Evolutionary conservation across 2,797 vertebrate genomes (phyloP), one percentile per base, ranked within the genome.

Genomic region (Muscicapa striata): DNA sequence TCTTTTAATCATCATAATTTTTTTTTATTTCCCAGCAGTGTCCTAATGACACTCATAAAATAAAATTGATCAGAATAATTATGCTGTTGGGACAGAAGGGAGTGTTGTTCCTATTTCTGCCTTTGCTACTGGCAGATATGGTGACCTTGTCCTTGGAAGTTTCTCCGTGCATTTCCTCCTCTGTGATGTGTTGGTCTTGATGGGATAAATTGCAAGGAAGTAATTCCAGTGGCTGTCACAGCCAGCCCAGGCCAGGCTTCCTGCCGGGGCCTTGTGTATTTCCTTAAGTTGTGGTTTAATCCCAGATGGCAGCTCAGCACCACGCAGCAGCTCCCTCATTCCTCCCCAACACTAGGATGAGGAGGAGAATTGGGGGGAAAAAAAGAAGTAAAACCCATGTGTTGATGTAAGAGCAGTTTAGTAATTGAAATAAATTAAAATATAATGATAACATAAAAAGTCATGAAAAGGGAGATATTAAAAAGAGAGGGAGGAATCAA

Each of bases 121-220:
- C 16, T 87, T 84, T 82, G 70, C 70, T 59, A 17, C 46, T 17
- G 58, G 46, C 34, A 68, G 76, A 27, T 32, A 43, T 0, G 0
- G 21, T 64, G 77, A 75, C 84, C 77, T 89, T 81, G 54, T 61
- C 80, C 69, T 87, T 72, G 70, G 62, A 78, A 90, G 13, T 6
- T n/a, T 26, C 45, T 84, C 54, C 38, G 59, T 49, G 69, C 5
- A 1, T 81, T 93, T 94, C 77, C 66, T 78, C 18, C 58, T 54
- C 74, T 0, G 0, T 67, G 66, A 74, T 0, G 1, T 45, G 29
- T 54, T 76, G 38, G 5, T 84, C 74, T 52, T 48, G 30, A 67
- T 4, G 9, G 32, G 32, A 29, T 77, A 63, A 86, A 70, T 61
- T 4, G 1, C 70, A 67, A 88, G 45, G 59, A 79, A 85, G 55